Conservation (phyloP, 1,140 invertebrate species). For the Epicauta chinensis region DNA sequence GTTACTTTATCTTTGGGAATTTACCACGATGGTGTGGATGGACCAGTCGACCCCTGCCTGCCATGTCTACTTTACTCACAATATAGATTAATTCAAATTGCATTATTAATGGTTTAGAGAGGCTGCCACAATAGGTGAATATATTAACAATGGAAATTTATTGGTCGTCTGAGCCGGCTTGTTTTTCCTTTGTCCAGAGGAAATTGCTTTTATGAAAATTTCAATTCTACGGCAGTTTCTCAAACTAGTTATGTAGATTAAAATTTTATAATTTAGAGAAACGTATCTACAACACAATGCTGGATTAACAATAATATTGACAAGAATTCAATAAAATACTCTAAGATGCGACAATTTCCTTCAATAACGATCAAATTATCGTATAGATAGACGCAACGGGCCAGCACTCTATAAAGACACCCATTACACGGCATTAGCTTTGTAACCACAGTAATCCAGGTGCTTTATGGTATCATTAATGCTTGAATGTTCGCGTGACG, state of each 20-base stretch:
- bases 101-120: conserved; percentile 7
- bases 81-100: conserved; percentile 11
- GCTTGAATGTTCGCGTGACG: conserved; percentile 31
- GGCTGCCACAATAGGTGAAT: too few relatives aligned
- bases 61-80: not conserved
- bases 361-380: conserved; percentile 34
- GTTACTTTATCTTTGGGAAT: conserved; percentile 11
- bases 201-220: conserved; percentile 15
- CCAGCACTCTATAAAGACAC: conserved; percentile 32
- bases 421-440: conserved; percentile 37
- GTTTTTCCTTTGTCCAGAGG: conserved; percentile 11
- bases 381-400: conserved; percentile 26
- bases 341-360: conserved; percentile 16
- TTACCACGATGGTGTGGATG: not conserved
- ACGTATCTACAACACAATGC: too few relatives aligned
- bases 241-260: conserved; percentile 15
- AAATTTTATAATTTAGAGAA: too few relatives aligned
- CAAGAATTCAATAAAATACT: conserved; percentile 23
- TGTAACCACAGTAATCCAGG: conserved; percentile 36
- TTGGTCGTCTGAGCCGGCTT: not conserved
- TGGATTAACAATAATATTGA: too few relatives aligned
- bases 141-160: conserved; percentile 1
- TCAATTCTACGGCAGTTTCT: conserved; percentile 9
- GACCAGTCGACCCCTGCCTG: not conserved
- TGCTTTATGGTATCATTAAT: conserved; percentile 35